A percentile compares a stretch with the other conserved stretches of the same genome.
These are phyloP conservation scores for Hormiphora californensis DNA, from an alignment of 37 sponge, comb jelly and placozoan species.

Conservation along the genomic window DNA sequence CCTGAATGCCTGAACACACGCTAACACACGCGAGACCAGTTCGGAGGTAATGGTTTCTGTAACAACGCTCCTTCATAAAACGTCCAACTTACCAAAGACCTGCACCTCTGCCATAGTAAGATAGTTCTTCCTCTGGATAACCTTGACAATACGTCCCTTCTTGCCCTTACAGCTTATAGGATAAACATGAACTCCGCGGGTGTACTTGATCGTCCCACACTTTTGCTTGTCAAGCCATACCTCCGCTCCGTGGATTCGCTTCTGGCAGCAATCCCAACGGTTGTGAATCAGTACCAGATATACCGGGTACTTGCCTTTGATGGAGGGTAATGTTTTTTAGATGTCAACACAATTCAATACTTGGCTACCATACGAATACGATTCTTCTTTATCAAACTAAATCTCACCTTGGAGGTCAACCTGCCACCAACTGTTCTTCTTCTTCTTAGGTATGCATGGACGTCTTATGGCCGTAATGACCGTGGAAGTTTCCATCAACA, in stretches of 20 bases:
- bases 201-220: neutral
- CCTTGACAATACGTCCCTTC: neutral
- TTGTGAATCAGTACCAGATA: conserved; percentile 3
- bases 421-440: neutral
- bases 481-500: neutral
- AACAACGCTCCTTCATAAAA: too few relatives aligned
- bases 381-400: neutral
- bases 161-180: neutral
- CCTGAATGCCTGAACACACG: too few relatives aligned
- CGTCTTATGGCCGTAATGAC: neutral
- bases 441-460: neutral
- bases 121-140: neutral
- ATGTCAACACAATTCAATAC: too few relatives aligned
- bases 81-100: conserved; percentile 2
- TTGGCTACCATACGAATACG: too few relatives aligned
- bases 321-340: too few relatives aligned
- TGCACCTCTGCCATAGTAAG: neutral
- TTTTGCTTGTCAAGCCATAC: conserved; percentile 6
- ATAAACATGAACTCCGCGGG: neutral
- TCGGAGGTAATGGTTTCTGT: too few relatives aligned
- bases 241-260: neutral
- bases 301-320: neutral
- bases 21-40: too few relatives aligned
- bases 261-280: neutral
- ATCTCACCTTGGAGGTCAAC: neutral